Conservation (phyloP, 2,113 vertebrate species). For the Talpa occidentalis region DNA sequence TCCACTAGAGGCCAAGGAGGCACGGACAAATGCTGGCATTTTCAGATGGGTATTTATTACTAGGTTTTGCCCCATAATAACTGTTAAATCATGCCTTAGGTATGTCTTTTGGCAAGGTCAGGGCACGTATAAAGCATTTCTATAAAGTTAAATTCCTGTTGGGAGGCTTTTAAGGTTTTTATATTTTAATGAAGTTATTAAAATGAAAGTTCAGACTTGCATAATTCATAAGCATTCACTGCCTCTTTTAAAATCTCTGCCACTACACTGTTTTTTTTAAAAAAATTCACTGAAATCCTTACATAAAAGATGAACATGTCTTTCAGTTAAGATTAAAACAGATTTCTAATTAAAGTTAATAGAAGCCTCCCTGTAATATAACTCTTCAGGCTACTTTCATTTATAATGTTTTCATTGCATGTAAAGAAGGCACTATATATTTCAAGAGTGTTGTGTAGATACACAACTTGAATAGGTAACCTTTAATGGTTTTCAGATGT, state of each 20-base stretch:
- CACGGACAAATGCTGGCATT: constrained; percentile 68
- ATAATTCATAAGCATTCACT: constrained; percentile 85
- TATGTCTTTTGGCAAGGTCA: constrained; percentile 76
- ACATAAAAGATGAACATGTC: constrained; percentile 64
- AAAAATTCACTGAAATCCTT: constrained; percentile 68
- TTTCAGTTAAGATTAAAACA: constrained; percentile 72
- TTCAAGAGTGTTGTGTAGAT: constrained; percentile 40
- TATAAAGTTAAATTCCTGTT: constrained; percentile 73
- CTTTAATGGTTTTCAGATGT: constrained; percentile 4
- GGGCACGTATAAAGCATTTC: constrained; percentile 68
- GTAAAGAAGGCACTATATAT: constrained; percentile 56
- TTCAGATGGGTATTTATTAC: constrained; percentile 69
- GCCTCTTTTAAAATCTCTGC: constrained; percentile 72
- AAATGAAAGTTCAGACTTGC: constrained; percentile 83
- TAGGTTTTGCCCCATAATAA: constrained; percentile 65
- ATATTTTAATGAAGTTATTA: constrained; percentile 86
- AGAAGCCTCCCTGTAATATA: constrained; percentile 19
- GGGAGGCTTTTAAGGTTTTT: constrained; percentile 84
- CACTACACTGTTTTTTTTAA: constrained; percentile 77
- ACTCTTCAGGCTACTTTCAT: constrained; percentile 55
- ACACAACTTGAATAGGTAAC: neutral
- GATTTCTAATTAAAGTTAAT: constrained; percentile 65
- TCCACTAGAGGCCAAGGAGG: constrained; percentile 31
- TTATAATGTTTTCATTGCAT: constrained; percentile 63
- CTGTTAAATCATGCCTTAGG: constrained; percentile 69